These are phyloP conservation scores for Goniozus legneri DNA, from an alignment of 1,140 invertebrate species.

Conservation along the genomic window DNA sequence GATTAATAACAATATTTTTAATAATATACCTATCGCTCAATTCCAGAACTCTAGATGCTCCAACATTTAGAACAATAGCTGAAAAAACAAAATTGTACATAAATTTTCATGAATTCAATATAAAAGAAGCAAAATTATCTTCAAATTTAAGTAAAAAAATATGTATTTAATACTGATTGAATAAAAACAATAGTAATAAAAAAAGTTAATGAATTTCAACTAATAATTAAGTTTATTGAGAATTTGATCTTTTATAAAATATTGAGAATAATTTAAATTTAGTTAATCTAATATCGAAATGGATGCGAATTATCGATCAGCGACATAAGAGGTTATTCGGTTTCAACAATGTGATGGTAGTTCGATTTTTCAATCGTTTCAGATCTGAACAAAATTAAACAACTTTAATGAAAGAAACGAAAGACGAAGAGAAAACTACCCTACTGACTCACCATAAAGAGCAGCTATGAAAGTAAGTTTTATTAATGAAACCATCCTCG, in stretches of 20 bases:
- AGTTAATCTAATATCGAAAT: conserved; percentile 11
- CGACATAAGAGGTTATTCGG: conserved; percentile 30
- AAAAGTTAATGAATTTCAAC: background rate
- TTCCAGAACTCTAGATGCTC: conserved; percentile 46
- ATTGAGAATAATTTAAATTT: conserved; percentile 8
- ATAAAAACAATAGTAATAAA: background rate
- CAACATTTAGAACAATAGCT: conserved; percentile 38
- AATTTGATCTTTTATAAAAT: conserved; percentile 6
- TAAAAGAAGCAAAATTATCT: background rate
- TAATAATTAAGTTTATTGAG: conserved; percentile 5
- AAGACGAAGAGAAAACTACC: too few species aligned
- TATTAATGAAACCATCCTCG: conserved; percentile 33
- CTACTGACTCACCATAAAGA: conserved; percentile 30
- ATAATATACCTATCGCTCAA: conserved; percentile 42
- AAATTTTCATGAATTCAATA: background rate
- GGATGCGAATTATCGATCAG: conserved; percentile 29
- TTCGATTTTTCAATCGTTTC: background rate
- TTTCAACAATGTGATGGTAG: background rate
- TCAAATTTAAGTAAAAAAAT: background rate
- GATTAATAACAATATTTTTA: conserved; percentile 5
- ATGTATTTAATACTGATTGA: background rate
- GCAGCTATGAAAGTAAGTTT: conserved; percentile 28
- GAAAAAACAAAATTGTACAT: conserved; percentile 23
- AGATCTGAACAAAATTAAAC: conserved; percentile 4
- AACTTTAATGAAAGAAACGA: too few species aligned